These are phyloP conservation scores for Poecile montanus DNA, from an alignment of 2,797 vertebrate genomes.

Conservation along the genomic window DNA sequence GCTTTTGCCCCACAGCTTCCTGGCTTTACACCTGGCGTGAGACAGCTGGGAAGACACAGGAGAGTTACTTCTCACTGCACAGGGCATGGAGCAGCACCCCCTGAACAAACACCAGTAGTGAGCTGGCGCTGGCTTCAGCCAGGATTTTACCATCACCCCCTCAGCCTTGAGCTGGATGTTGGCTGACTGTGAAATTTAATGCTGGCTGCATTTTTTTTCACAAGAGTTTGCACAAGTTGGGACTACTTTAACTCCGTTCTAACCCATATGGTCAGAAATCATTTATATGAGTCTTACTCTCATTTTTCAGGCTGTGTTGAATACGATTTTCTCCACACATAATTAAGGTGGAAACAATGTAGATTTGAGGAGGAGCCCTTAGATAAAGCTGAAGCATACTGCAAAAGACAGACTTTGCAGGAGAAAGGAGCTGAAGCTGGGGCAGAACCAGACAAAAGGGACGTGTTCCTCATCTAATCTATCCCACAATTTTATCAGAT, in stretches of 20 bases:
- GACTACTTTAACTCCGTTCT: neutral
- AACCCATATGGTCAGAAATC: neutral
- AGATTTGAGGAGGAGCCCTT: neutral
- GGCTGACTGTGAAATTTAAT: neutral
- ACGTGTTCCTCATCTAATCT: neutral
- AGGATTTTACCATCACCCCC: neutral
- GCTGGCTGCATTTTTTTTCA: neutral
- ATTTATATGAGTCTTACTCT: neutral
- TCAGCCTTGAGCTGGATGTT: neutral
- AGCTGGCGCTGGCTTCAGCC: neutral
- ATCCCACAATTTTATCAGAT: neutral
- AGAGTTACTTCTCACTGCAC: neutral
- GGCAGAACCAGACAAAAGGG: neutral
- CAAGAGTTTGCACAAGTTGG: neutral
- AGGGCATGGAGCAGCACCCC: neutral
- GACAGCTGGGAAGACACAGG: accelerated
- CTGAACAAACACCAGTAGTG: neutral
- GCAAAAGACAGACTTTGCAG: neutral
- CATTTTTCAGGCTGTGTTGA: neutral
- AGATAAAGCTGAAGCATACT: neutral
- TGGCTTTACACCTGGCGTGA: neutral
- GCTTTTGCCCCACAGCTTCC: neutral
- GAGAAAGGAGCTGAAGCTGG: neutral
- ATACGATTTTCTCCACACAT: neutral
- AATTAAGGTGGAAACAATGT: neutral